These are phyloP conservation scores for Microtus pennsylvanicus DNA, from an alignment of 2,113 vertebrate species.

Conservation along the genomic window DNA sequence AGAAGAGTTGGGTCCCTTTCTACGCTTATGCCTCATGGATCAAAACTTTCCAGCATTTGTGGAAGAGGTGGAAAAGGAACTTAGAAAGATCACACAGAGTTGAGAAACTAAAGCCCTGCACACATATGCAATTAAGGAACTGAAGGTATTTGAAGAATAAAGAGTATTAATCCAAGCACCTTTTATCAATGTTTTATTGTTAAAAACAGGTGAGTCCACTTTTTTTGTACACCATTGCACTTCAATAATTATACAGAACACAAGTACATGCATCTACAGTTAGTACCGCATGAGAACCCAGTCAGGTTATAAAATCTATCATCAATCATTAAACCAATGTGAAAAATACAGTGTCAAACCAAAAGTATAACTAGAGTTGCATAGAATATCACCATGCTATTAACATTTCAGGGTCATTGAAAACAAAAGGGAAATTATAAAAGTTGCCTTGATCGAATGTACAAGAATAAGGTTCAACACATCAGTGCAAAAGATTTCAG, in stretches of 20 bases:
- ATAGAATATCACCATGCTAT: slow-evolving; percentile 99
- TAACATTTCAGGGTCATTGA: slow-evolving; percentile 86
- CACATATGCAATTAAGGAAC: background rate
- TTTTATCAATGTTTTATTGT: slow-evolving; percentile 93
- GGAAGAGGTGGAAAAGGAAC: slow-evolving; percentile 92
- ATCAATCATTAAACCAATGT: slow-evolving; percentile 85
- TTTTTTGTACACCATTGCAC: slow-evolving; percentile 95
- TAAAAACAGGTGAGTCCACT: slow-evolving; percentile 97
- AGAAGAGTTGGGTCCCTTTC: slow-evolving; percentile 87
- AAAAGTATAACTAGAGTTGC: slow-evolving; percentile 95
- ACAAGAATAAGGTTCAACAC: slow-evolving; percentile 92
- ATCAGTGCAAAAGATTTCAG: slow-evolving; percentile 98
- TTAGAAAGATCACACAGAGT: slow-evolving; percentile 87
- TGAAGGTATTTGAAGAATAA: slow-evolving; percentile 70
- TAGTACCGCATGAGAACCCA: slow-evolving; percentile 90
- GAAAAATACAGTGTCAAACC: slow-evolving; percentile 92
- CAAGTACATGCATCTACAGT: slow-evolving; percentile 97
- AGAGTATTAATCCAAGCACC: slow-evolving; percentile 63
- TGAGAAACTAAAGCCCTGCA: slow-evolving; percentile 74
- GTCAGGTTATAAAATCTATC: slow-evolving; percentile 92
- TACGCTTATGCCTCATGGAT: slow-evolving; percentile 93
- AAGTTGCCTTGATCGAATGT: slow-evolving; percentile 90
- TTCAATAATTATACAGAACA: slow-evolving; percentile 95
- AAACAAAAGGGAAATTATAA: slow-evolving; percentile 91
- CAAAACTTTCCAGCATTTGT: slow-evolving; percentile 93